Percentiles rank a stretch among this genome's conserved stretches.
Conservation (phyloP, 1,140 invertebrate species). For the Planococcus citri region DNA sequence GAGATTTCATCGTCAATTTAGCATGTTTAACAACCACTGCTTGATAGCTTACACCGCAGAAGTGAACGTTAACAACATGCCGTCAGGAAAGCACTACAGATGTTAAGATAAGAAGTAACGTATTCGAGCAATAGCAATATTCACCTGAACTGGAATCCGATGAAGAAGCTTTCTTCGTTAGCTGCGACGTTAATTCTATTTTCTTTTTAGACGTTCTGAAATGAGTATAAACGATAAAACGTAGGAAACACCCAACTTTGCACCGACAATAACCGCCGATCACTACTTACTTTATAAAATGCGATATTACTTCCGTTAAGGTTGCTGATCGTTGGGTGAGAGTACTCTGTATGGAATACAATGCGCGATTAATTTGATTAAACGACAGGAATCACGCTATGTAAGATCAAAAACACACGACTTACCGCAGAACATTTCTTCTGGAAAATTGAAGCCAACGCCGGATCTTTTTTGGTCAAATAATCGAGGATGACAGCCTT, state of each 20-base stretch:
- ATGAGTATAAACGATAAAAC: neutral
- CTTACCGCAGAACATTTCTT: slow-evolving; percentile 29
- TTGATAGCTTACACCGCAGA: neutral
- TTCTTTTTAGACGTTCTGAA: neutral
- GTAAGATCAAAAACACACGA: neutral
- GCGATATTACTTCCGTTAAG: neutral
- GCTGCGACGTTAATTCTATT: neutral
- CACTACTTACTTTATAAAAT: neutral
- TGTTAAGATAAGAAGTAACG: too few relatives aligned
- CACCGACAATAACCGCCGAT: neutral
- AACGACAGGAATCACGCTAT: too few relatives aligned
- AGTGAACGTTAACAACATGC: neutral
- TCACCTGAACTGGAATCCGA: slow-evolving; percentile 11
- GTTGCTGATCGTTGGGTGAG: neutral
- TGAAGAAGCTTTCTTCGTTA: neutral
- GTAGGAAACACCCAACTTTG: neutral
- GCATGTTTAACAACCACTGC: neutral
- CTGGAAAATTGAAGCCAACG: slow-evolving; percentile 27
- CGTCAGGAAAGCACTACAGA: too few relatives aligned
- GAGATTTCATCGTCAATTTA: neutral
- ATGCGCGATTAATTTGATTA: neutral
- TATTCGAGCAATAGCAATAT: too few relatives aligned
- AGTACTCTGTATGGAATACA: neutral
- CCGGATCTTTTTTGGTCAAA: slow-evolving; percentile 25
- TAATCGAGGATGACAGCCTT: slow-evolving; percentile 24